Evolutionary conservation across 2,888 invertebrate species (phyloP).

Genomic region (Orthosia incerta): DNA sequence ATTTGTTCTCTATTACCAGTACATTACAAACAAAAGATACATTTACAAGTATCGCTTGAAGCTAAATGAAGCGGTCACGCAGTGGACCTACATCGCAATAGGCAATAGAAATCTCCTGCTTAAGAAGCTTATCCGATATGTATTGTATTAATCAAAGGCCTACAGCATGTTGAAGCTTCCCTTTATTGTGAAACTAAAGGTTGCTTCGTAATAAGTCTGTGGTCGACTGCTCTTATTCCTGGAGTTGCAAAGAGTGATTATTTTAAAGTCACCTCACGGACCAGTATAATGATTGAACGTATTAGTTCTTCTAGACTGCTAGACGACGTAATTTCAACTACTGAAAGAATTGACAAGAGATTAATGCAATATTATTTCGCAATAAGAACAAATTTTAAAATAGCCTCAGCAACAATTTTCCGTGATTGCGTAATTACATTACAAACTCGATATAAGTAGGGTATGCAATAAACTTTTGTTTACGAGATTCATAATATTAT

Average conservation of each 20-base stretch:
- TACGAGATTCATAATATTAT: slow-evolving; percentile 70
- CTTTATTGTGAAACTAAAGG: slow-evolving; percentile 32
- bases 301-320: neutral
- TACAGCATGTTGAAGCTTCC: slow-evolving; percentile 29
- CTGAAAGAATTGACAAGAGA: neutral
- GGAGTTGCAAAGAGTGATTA: slow-evolving; percentile 6
- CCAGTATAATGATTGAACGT: neutral
- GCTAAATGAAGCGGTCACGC: slow-evolving; percentile 51
- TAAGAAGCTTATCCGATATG: slow-evolving; percentile 54
- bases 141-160: slow-evolving; percentile 59
- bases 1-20: neutral
- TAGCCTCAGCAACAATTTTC: slow-evolving; percentile 33
- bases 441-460: slow-evolving; percentile 52
- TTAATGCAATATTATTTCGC: neutral
- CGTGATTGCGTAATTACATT: slow-evolving; percentile 53
- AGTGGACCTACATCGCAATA: slow-evolving; percentile 32
- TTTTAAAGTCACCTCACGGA: neutral
- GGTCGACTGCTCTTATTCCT: slow-evolving; percentile 27
- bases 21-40: slow-evolving; percentile 24
- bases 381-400: slow-evolving; percentile 12
- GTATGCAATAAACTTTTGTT: slow-evolving; percentile 68
- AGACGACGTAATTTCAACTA: neutral
- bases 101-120: slow-evolving; percentile 45
- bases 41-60: slow-evolving; percentile 42
- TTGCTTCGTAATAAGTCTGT: slow-evolving; percentile 28